Percentiles rank a stretch among this genome's conserved stretches.
These are phyloP conservation scores for Sceloporus tristichus DNA, from an alignment of 2,113 vertebrate species.

Conservation along the genomic window DNA sequence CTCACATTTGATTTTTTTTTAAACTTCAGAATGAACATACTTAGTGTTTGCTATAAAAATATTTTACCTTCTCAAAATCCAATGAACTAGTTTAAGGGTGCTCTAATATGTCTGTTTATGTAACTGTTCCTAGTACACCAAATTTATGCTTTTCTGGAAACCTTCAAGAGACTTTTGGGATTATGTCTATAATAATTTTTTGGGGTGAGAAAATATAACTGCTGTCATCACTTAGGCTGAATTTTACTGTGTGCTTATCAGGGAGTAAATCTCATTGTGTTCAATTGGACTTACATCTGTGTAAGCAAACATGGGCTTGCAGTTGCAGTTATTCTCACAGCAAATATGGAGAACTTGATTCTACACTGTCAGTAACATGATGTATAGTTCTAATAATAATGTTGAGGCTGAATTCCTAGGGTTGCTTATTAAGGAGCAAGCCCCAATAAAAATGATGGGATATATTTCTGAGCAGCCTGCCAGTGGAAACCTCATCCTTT, in stretches of 20 bases:
- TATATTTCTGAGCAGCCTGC: background rate
- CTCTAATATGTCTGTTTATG: too few relatives aligned
- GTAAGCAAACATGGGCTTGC: background rate
- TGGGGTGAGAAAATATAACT: background rate
- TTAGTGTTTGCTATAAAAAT: too few relatives aligned
- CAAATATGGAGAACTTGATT: background rate
- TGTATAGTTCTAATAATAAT: background rate
- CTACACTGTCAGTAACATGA: background rate
- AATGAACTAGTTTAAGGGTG: too few relatives aligned
- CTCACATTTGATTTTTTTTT: too few relatives aligned
- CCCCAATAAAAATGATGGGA: background rate
- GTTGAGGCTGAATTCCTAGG: background rate
- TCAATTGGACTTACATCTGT: background rate
- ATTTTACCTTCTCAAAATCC: too few relatives aligned
- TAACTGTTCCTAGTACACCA: background rate
- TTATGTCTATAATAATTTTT: background rate
- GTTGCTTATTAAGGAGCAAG: background rate
- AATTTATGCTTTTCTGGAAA: background rate
- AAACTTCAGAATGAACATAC: too few relatives aligned
- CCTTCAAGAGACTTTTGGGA: background rate
- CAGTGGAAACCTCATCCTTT: background rate
- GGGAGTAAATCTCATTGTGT: background rate
- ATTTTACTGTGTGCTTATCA: background rate
- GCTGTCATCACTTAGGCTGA: background rate
- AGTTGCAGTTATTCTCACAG: background rate